Base-by-base conservation (phyloP, 2,113 vertebrate genomes). In the Leucopternis melanops region DNA sequence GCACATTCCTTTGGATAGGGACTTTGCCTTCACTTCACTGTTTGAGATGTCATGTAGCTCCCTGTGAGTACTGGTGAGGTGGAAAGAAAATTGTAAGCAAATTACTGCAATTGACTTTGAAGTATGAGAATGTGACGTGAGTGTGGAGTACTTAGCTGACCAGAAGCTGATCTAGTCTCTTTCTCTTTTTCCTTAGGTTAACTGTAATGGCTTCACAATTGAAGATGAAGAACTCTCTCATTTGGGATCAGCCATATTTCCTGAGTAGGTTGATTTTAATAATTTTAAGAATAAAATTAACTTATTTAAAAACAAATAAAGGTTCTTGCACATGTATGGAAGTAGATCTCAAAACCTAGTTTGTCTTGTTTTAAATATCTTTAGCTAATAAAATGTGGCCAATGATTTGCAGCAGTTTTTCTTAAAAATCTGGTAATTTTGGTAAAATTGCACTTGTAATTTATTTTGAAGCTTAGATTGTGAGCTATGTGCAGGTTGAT, bases 181-280 rank as follows among this genome's bases (percentile, higher is more conserved):
- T 52, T 86, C 52, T 78, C n/a, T 94, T 92, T 85, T 96, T 77
- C 29, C 44, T 78, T 86, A 99, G 99, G 99, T 99, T 61, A 99
- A 99, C 95, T 99, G 99, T 92, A 99, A 99, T 73, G 99, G 99
- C 70, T 99, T 99, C 97, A 99, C 99, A 11, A 98, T 99, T 79
- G 99, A 99, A 96, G 99, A 99, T 25, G 99, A 99, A 95, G 99
- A 99, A 59, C 98, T 99, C 70, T 99, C 98, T 73, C 99, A 99
- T 82, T 87, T 99, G 94, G 99, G 99, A 67, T 99, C 99, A 61
- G 99, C 99, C 12, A 95, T 99, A 95, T 99, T 99, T 96, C 99
- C 99, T 45, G 99, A 99, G 99, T 99, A 99, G 70, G 97, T 80
- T 55, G 73, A 90, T 91, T 78, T 90, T 66, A 79, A 26, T 94